Evolutionary conservation across 2,888 invertebrate genomes (phyloP), one percentile per base, ranked within the genome.

Genomic region (Apotomis capreana): DNA sequence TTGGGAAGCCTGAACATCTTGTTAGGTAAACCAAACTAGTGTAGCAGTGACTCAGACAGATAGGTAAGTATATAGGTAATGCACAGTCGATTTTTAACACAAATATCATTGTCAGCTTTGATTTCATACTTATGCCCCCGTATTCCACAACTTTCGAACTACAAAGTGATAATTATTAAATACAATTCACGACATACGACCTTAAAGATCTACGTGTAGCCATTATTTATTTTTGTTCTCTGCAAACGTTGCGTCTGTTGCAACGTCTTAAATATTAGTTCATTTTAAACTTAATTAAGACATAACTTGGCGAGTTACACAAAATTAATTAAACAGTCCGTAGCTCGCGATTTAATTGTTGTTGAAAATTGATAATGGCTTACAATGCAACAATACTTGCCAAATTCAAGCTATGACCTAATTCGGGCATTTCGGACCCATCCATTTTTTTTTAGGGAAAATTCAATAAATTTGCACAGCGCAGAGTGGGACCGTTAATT

Each of bases 271-370:
- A 49, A 49, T 49, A 49, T 40, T 40, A 40, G 40, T 40, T 51
- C 40, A 54, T 64, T 64, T 54, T 44, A 64, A 64, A 55, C 54
- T 55, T 64, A 40, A 64, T 54, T 64, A 64, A 64, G 63, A 64
- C 40, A 44, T 64, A 44, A 55, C 15, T 55, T 44, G 9, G 10
- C 49, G 54, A 54, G 12, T 55, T 44, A 54, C 44, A 64, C 54
- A 54, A 64, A 64, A 44, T 54, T 6, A 55, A 61, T 69, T 13
- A 46, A 44, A 9, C 6, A 60, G 13, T 54, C 54, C n/a, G 15
- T 3, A 13, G 13, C 15, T 15, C 12, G 44, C 40, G 13, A 13
- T 13, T 49, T 13, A 59, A 36, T 62, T 3, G n/a, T 37, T 15
- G 40, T 40, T 58, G 36, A 49, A 26, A 26, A 37, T 37, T 57